Conservation (phyloP, 2,888 invertebrate species). For the Phasia obesa region DNA sequence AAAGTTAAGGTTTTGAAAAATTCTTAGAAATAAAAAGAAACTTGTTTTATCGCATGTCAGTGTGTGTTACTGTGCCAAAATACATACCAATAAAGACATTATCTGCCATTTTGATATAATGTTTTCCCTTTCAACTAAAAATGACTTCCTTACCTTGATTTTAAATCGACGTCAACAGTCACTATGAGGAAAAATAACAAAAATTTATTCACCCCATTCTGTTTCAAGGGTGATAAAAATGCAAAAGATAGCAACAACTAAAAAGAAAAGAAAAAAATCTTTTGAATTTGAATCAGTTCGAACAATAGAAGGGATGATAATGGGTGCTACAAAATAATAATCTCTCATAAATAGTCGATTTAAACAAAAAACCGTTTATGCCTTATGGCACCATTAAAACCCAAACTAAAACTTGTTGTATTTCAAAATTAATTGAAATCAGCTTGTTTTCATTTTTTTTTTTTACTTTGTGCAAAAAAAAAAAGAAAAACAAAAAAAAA, state of each 20-base stretch:
- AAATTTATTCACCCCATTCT: slow-evolving; percentile 50
- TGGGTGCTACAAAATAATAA: slow-evolving; percentile 67
- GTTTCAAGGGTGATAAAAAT: slow-evolving; percentile 63
- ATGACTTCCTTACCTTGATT: slow-evolving; percentile 71
- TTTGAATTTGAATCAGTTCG: slow-evolving; percentile 34
- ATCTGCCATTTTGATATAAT: slow-evolving; percentile 59
- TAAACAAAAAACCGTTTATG: slow-evolving; percentile 66
- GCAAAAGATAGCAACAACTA: slow-evolving; percentile 56
- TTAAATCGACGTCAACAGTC: slow-evolving; percentile 67
- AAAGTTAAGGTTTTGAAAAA: no score
- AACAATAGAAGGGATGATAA: slow-evolving; percentile 63
- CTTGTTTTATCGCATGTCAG: neutral
- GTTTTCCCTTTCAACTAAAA: slow-evolving; percentile 35
- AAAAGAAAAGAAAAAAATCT: slow-evolving; percentile 10
- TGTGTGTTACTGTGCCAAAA: no score
- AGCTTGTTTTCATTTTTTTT: slow-evolving; percentile 57
- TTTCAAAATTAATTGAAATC: slow-evolving; percentile 72
- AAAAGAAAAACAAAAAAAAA: neutral
- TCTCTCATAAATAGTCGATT: slow-evolving; percentile 41
- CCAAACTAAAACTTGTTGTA: slow-evolving; percentile 41
- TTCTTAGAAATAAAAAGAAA: neutral
- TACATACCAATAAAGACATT: neutral
- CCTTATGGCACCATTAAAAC: slow-evolving; percentile 69
- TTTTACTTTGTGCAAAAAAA: slow-evolving; percentile 18
- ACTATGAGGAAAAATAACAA: slow-evolving; percentile 38